phyloP scores from a whole-genome alignment of 1,140 invertebrate species.

The Leptinotarsa undecemlineata region DNA sequence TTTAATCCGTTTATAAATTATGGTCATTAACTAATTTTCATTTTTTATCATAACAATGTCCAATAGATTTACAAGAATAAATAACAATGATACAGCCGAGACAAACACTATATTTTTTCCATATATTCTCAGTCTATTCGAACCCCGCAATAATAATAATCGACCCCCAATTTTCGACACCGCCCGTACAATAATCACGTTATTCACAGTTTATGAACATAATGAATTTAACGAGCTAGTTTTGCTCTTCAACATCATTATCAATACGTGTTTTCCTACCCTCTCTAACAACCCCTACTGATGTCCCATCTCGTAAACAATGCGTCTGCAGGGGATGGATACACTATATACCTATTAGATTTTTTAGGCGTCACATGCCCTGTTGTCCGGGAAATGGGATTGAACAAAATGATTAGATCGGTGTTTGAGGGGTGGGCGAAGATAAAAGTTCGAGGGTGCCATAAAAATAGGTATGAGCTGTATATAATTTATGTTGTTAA shows the following conservation, averaged over 20 bases:
- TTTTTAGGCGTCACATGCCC: constrained; percentile 10
- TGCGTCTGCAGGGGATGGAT: not conserved
- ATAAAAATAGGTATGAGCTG: too few relatives aligned
- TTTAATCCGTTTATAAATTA: too few relatives aligned
- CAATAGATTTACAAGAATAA: too few relatives aligned
- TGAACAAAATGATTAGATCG: not conserved
- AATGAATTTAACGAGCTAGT: constrained; percentile 6
- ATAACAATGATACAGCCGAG: too few relatives aligned
- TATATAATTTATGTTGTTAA: too few relatives aligned
- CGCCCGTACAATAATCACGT: not conserved
- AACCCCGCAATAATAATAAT: not conserved
- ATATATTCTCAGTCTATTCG: too few relatives aligned
- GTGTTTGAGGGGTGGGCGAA: not conserved
- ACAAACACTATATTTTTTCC: too few relatives aligned
- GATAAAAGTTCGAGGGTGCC: not conserved
- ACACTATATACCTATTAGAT: constrained; percentile 17
- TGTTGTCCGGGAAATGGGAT: not conserved
- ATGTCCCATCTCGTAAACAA: not conserved
- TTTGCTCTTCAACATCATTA: constrained; percentile 8
- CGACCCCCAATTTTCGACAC: not conserved
- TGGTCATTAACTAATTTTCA: too few relatives aligned
- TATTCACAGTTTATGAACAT: constrained; percentile 2
- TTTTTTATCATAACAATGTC: too few relatives aligned
- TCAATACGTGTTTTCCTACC: not conserved
- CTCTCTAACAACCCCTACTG: not conserved